phyloP scores from a whole-genome alignment of 2,113 vertebrate species.

The Oostethus manadensis region DNA sequence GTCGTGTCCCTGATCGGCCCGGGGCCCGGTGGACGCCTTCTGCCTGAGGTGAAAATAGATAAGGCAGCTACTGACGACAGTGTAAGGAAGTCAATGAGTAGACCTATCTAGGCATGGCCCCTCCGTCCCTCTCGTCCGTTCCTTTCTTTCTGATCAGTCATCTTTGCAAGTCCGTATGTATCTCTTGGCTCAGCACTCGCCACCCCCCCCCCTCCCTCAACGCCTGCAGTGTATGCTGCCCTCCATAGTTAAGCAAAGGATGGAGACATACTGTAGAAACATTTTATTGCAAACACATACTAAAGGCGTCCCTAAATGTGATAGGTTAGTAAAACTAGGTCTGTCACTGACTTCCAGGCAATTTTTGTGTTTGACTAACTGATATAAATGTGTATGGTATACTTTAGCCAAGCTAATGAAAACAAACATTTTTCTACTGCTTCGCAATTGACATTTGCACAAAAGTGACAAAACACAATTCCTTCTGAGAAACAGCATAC shows the following conservation, averaged over 20 bases:
- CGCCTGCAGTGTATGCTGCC: constrained; percentile 70
- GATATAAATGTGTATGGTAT: constrained; percentile 35
- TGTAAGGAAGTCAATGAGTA: constrained; percentile 79
- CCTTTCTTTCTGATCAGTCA: constrained; percentile 59
- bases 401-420: no score
- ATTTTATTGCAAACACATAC: constrained; percentile 21
- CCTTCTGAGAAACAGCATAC: constrained; percentile 36
- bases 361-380: constrained; percentile 41
- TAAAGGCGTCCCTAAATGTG: constrained; percentile 18
- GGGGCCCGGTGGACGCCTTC: constrained; percentile 86
- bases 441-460: no score
- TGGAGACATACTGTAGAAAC: constrained; percentile 46
- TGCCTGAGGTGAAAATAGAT: constrained; percentile 98
- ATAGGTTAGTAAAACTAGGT: constrained; percentile 37
- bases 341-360: constrained; percentile 58
- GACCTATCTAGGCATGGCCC: constrained; percentile 81
- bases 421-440: no score
- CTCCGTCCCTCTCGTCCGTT: constrained; percentile 40
- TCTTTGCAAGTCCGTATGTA: constrained; percentile 69
- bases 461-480: not conserved
- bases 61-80: constrained; percentile 84
- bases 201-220: constrained; percentile 39
- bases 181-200: constrained; percentile 65
- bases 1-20: constrained; percentile 96
- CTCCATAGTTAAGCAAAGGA: constrained; percentile 62